These are phyloP conservation scores for Rissa tridactyla DNA, from an alignment of 2,113 vertebrate genomes.

Conservation along the genomic window DNA sequence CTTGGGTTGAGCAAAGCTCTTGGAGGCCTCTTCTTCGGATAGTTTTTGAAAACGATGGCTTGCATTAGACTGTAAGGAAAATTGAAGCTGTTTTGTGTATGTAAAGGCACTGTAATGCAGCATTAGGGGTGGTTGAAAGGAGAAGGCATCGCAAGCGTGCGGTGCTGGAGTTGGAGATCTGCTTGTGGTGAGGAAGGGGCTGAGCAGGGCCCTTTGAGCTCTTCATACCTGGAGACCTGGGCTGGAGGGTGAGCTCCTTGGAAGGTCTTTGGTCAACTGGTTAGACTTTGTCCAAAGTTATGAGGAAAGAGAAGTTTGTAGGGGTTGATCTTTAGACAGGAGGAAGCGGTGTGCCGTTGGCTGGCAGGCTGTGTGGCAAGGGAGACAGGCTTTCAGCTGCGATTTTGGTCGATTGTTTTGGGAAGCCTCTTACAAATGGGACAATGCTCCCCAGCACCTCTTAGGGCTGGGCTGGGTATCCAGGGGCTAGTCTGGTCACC, in stretches of 20 bases:
- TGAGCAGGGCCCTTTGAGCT: not conserved
- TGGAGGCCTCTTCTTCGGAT: not conserved
- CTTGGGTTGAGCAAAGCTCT: not conserved
- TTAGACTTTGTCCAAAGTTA: not conserved
- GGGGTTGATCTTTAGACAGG: not conserved
- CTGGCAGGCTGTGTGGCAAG: not conserved
- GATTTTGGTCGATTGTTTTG: not conserved
- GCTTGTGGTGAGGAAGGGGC: not conserved
- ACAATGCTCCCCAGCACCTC: not conserved
- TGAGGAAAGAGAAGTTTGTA: not conserved
- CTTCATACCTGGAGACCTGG: not conserved
- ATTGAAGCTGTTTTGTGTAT: not conserved
- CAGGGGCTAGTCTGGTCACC: accelerated
- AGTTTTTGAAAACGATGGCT: not conserved
- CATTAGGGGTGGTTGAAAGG: not conserved
- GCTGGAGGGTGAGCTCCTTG: not conserved
- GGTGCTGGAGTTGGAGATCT: not conserved
- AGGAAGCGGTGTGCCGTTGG: not conserved
- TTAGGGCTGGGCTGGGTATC: accelerated
- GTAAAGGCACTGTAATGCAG: not conserved
- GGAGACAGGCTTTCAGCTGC: not conserved
- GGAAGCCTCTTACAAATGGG: not conserved
- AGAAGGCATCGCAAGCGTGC: accelerated
- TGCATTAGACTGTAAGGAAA: not conserved
- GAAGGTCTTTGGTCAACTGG: not conserved